These are phyloP conservation scores for Tribolium madens DNA, from an alignment of 1,140 invertebrate genomes.

Conservation along the genomic window DNA sequence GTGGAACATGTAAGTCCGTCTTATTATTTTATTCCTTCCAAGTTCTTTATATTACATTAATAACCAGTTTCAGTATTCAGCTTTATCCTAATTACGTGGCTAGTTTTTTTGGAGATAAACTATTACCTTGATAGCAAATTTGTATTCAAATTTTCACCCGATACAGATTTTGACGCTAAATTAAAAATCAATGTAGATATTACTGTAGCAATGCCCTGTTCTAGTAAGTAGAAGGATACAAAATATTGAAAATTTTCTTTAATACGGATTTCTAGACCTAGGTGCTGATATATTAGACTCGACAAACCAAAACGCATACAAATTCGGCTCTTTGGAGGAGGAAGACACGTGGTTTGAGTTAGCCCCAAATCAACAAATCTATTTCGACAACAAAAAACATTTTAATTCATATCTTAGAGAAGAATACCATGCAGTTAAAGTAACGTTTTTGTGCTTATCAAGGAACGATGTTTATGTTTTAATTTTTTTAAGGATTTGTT, in stretches of 20 bases:
- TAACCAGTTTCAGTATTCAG: conserved; percentile 85
- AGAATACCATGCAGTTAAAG: conserved; percentile 93
- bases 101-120: conserved; percentile 86
- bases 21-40: conserved; percentile 19
- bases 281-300: conserved; percentile 95
- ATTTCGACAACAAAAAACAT: conserved; percentile 84
- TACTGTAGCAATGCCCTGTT: conserved; percentile 93
- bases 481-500: conserved; percentile 62
- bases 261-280: conserved; percentile 70
- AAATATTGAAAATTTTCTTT: conserved; percentile 13
- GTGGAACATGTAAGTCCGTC: conserved; percentile 84
- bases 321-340: conserved; percentile 84
- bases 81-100: conserved; percentile 80
- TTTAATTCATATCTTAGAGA: conserved; percentile 91
- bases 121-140: conserved; percentile 88
- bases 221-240: conserved; percentile 69
- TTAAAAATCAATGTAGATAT: conserved; percentile 94
- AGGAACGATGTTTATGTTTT: too few relatives aligned
- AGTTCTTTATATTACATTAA: conserved; percentile 33
- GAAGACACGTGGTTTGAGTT: conserved; percentile 94
- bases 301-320: conserved; percentile 89
- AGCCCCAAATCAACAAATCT: conserved; percentile 76
- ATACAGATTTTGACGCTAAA: conserved; percentile 89
- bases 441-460: not conserved
- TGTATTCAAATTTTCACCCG: conserved; percentile 89